phyloP scores from a whole-genome alignment of 2,797 vertebrate species.

The Phataginus tetradactyla region DNA sequence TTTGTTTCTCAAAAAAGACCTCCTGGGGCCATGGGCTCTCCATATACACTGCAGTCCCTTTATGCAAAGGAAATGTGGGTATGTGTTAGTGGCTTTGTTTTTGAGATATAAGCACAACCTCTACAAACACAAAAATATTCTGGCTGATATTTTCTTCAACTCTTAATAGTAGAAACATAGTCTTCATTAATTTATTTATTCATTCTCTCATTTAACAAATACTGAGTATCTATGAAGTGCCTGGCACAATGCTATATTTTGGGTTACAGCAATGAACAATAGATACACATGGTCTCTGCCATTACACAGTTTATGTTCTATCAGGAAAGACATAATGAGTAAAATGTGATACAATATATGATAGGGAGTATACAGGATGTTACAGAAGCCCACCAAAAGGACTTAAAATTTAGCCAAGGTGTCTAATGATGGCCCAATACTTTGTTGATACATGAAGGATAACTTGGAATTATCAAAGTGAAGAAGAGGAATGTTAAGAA shows the following conservation, averaged over 20 bases:
- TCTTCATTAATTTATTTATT: background rate
- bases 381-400: background rate
- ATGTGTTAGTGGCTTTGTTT: background rate
- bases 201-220: background rate
- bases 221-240: background rate
- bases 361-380: background rate
- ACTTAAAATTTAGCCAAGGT: background rate
- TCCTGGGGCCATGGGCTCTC: background rate
- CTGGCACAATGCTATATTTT: background rate
- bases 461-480: background rate
- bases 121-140: background rate
- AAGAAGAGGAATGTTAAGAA: background rate
- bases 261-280: background rate
- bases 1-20: background rate
- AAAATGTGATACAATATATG: background rate
- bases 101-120: background rate
- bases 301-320: background rate
- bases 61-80: background rate
- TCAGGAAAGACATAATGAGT: background rate
- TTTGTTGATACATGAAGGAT: background rate
- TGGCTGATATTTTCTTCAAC: background rate
- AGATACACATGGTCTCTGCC: background rate
- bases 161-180: background rate
- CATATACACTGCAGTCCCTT: background rate
- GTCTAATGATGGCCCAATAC: background rate